Evolutionary conservation across 2,888 invertebrate species (phyloP).

Genomic region (Synergus laeviventris): DNA sequence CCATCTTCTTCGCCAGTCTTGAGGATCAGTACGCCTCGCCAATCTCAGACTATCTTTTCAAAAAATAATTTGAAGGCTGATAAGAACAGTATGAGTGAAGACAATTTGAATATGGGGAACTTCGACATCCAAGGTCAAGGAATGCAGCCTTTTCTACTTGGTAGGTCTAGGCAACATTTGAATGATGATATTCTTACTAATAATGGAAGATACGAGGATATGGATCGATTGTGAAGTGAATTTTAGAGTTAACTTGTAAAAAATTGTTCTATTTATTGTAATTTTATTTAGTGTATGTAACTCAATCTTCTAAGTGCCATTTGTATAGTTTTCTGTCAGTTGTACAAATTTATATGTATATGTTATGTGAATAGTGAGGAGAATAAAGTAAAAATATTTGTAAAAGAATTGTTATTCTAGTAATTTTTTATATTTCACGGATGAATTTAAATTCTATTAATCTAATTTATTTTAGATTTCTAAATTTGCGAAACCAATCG

Average conservation of each 20-base stretch:
- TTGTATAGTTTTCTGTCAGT: background rate
- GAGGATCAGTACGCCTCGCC: background rate
- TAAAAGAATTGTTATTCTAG: background rate
- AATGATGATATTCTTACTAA: background rate
- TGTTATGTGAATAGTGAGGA: background rate
- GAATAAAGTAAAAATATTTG: background rate
- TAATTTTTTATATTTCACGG: background rate
- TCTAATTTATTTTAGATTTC: too few species aligned
- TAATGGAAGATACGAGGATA: background rate
- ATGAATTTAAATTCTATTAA: too few species aligned
- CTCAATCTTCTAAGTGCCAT: background rate
- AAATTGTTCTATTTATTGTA: background rate
- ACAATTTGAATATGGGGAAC: background rate
- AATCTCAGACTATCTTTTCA: background rate
- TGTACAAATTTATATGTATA: background rate
- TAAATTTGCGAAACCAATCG: too few species aligned
- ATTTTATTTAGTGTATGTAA: background rate
- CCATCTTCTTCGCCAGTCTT: background rate
- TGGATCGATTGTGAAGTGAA: background rate
- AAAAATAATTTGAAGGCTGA: background rate
- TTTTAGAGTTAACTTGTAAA: background rate
- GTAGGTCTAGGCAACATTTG: background rate
- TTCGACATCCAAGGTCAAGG: background rate
- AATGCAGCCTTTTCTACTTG: background rate
- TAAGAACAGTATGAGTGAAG: background rate